Evolutionary conservation across 2,113 vertebrate genomes (phyloP).

Genomic region (Diphyllodes magnificus): DNA sequence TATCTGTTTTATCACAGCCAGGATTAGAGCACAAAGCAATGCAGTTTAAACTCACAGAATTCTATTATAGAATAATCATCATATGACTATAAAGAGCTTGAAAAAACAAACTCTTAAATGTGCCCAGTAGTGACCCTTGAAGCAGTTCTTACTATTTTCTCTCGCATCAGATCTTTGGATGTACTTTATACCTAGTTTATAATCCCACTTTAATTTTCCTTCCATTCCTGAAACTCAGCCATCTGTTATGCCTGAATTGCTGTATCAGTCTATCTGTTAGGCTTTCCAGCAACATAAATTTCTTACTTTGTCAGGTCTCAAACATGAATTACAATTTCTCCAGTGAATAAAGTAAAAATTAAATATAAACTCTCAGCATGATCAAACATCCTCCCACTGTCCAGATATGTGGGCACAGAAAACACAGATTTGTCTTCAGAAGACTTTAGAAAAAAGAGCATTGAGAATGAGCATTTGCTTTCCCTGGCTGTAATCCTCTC

Average conservation of each 20-base stretch:
- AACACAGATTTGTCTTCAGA: background rate
- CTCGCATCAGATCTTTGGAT: background rate
- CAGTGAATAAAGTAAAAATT: background rate
- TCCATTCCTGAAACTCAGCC: conserved; percentile 19
- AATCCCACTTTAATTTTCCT: conserved; percentile 14
- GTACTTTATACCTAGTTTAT: background rate
- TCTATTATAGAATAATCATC: background rate
- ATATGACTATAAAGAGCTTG: background rate
- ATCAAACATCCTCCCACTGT: background rate
- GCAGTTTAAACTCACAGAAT: background rate
- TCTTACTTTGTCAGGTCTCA: background rate
- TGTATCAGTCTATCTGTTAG: background rate
- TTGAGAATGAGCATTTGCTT: background rate
- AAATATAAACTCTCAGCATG: background rate
- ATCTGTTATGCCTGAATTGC: conserved; percentile 1
- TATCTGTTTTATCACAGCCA: background rate
- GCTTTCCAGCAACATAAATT: background rate
- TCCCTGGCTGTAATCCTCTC: background rate
- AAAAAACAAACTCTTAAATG: background rate
- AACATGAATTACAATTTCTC: background rate
- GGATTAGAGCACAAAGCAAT: background rate
- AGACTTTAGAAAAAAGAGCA: background rate
- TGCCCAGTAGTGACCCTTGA: background rate
- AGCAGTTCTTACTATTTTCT: background rate
- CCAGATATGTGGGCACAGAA: background rate